A percentile compares a stretch with the other conserved stretches of the same genome.
phyloP scores from a whole-genome alignment of 2,888 invertebrate genomes.

The Ceraclea dissimilis region DNA sequence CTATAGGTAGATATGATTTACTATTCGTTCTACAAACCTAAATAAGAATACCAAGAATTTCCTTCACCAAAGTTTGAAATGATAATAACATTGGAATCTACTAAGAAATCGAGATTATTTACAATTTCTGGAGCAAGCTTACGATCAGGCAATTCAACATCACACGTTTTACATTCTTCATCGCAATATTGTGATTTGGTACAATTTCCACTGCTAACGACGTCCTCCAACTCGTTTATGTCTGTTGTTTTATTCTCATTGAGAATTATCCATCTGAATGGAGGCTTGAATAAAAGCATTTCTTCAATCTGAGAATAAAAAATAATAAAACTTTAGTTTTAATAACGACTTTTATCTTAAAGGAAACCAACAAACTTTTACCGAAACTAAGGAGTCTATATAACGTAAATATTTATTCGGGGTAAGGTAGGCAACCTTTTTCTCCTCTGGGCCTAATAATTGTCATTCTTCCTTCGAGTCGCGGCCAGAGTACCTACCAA shows the following conservation, averaged over 20 bases:
- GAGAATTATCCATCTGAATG: constrained; percentile 18
- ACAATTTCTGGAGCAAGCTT: constrained; percentile 8
- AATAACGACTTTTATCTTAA: too few relatives aligned
- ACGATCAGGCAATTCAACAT: not conserved
- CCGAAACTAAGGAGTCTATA: too few relatives aligned
- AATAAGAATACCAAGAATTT: not conserved
- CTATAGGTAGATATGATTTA: too few relatives aligned
- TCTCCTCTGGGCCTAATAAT: too few relatives aligned
- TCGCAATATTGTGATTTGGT: not conserved
- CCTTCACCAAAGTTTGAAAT: not conserved
- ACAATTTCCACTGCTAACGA: not conserved
- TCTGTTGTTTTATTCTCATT: not conserved
- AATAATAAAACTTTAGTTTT: too few relatives aligned
- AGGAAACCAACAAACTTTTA: too few relatives aligned
- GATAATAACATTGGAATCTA: not conserved
- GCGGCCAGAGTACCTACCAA: too few relatives aligned
- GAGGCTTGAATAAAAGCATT: constrained; percentile 9
- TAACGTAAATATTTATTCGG: too few relatives aligned
- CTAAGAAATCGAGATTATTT: not conserved
- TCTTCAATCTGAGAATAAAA: constrained; percentile 14
- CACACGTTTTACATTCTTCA: not conserved
- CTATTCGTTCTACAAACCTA: not conserved
- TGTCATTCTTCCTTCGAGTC: too few relatives aligned
- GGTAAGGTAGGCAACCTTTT: too few relatives aligned
- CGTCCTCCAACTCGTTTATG: too few relatives aligned